Conservation (phyloP, 2,797 vertebrate species). For the Netta rufina region DNA sequence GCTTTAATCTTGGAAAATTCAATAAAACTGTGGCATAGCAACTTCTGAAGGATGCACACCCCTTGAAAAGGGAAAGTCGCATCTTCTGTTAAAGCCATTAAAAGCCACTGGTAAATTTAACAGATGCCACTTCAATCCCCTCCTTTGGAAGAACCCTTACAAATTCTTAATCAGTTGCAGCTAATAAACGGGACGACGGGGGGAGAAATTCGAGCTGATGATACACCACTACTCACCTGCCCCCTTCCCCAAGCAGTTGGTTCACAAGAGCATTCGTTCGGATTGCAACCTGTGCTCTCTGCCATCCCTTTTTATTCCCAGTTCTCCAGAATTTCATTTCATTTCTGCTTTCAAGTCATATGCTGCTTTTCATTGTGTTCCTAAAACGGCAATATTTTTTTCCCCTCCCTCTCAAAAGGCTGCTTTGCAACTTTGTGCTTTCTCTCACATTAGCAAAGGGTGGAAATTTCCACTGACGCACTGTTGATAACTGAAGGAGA, state of each 20-base stretch:
- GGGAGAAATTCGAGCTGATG: background rate
- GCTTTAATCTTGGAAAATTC: background rate
- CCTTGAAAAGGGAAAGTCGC: background rate
- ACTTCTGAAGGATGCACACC: background rate
- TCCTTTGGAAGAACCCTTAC: background rate
- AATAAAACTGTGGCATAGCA: background rate
- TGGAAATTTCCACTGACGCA: slow-evolving; percentile 83
- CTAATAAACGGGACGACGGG: background rate
- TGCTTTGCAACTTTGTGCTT: slow-evolving; percentile 61
- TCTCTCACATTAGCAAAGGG: slow-evolving; percentile 59
- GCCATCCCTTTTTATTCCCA: background rate
- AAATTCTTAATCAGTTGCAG: background rate
- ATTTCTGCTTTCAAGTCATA: background rate
- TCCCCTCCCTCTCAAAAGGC: background rate
- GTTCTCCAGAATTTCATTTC: background rate
- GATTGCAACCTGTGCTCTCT: background rate
- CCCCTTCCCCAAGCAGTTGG: background rate
- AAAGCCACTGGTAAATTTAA: background rate
- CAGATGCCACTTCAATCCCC: background rate
- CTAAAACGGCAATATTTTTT: background rate
- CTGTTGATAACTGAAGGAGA: slow-evolving; percentile 68
- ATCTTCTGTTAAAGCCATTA: background rate
- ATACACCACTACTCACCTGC: background rate
- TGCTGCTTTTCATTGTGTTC: background rate
- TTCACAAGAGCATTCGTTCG: background rate